Evolutionary conservation across 2,113 vertebrate species (phyloP).

Genomic region (Anguilla rostrata): DNA sequence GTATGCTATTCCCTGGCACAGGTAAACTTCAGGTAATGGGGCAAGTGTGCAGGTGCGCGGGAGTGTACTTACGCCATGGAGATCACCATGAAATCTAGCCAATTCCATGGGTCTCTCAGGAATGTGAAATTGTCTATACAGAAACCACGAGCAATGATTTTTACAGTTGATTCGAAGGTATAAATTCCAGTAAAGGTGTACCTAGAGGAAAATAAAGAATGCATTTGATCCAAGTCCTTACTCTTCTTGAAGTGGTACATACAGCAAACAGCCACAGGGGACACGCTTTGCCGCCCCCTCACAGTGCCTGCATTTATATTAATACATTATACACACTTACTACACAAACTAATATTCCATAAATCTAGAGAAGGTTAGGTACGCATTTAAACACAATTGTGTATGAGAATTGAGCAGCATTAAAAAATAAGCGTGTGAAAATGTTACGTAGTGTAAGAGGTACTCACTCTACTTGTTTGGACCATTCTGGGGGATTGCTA

Average conservation of each 20-base stretch:
- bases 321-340: not conserved
- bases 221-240: not conserved
- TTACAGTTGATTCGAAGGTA: constrained; percentile 96
- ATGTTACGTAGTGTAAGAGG: not conserved
- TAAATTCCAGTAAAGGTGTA: constrained; percentile 99
- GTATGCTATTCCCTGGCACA: not conserved
- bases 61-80: constrained; percentile 95
- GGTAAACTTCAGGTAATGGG: not conserved
- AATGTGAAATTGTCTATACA: constrained; percentile 96
- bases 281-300: not conserved
- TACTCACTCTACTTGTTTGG: constrained; percentile 98
- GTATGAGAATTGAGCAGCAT: not conserved
- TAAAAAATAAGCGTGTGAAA: not conserved
- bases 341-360: not conserved
- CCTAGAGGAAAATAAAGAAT: constrained; percentile 66
- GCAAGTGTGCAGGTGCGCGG: not conserved
- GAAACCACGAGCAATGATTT: constrained; percentile 96
- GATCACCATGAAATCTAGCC: constrained; percentile 98
- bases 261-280: not conserved
- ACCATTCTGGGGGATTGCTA: constrained; percentile 97
- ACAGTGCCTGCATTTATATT: not conserved
- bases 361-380: not conserved
- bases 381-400: not conserved
- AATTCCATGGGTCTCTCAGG: constrained; percentile 96
- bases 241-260: not conserved